Percentiles rank a stretch among this genome's conserved stretches.
phyloP scores from a whole-genome alignment of 2,113 vertebrate genomes.

The Tympanuchus pallidicinctus region DNA sequence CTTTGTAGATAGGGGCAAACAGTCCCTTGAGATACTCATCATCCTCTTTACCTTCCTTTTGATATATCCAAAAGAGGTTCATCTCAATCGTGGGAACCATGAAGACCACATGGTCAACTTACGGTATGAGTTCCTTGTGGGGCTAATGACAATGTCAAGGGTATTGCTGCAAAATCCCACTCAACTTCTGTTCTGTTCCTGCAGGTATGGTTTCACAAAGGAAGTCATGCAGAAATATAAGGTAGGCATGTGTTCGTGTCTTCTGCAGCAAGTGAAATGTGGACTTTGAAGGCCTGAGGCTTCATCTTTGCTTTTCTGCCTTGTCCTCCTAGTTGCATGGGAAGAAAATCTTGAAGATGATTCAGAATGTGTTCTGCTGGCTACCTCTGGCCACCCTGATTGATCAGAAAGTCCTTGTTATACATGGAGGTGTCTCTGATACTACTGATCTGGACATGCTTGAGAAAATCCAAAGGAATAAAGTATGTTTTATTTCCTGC shows the following conservation, averaged over 20 bases:
- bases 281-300: background rate
- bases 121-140: constrained; percentile 73
- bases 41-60: constrained; percentile 91
- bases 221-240: constrained; percentile 93
- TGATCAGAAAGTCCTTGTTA: constrained; percentile 89
- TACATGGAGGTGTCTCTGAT: constrained; percentile 91
- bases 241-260: constrained; percentile 67
- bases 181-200: constrained; percentile 38
- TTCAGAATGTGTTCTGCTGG: constrained; percentile 93
- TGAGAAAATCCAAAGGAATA: constrained; percentile 84
- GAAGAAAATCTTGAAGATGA: constrained; percentile 87
- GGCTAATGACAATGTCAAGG: rapidly evolving
- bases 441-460: constrained; percentile 86
- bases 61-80: constrained; percentile 90
- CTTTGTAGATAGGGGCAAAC: constrained; percentile 92
- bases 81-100: constrained; percentile 93
- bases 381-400: constrained; percentile 91
- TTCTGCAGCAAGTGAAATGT: rapidly evolving
- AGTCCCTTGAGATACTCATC: constrained; percentile 92
- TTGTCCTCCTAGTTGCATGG: constrained; percentile 82
- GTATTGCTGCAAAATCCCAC: background rate
- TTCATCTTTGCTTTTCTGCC: background rate
- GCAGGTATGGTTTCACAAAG: constrained; percentile 92
- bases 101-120: constrained; percentile 94
- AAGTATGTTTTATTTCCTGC: constrained; percentile 76